Evolutionary conservation across 2,888 invertebrate genomes (phyloP), one percentile per base, ranked within the genome.

Genomic region (Machimus rusticus): DNA sequence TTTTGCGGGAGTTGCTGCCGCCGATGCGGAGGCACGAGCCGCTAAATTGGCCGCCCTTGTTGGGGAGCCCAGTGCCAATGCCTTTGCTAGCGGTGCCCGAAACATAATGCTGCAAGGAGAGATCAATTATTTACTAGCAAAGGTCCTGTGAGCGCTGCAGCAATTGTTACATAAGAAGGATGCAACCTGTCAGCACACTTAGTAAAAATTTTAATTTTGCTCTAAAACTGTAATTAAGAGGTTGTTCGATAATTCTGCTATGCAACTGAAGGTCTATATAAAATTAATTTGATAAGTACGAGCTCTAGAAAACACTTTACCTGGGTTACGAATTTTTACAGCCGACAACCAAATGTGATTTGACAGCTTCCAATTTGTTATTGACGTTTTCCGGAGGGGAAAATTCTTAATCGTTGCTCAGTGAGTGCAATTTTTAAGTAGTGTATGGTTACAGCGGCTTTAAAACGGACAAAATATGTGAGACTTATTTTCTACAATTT

Each of bases 21-120:
- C 89, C 31, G 93, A 93, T 78, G 94, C 93, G 89, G 93, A 93
- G 81, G 93, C 89, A 74, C 91, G 89, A 90, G 90, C 91, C 89
- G 93, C 93, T 90, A 93, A 92, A 90, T 93, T 93, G 88, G 93
- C 93, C 88, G 94, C 93, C 86, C 94, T 93, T 89, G 92, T 91
- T 90, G 94, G 88, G 16, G 90, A 89, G 78, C 90, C 90, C 89
- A 93, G 93, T 91, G 94, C 92, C 90, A 96, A 94, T 92, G 95
- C 95, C 94, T 95, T 95, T 89, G 94, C 93, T 91, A 96, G 94
- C 92, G 96, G 95, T 93, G 95, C 94, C 93, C 97, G 96, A 94
- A 97, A 94, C 97, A 97, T 97, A 37, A 9, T 86, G 4, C 76
- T 86, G 34, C 14, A 55, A 77, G n/a, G 34, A 51, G 31, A 23